Evolutionary conservation across 1,140 invertebrate species (phyloP), one percentile per base, ranked within the genome.

Genomic region (Diprion similis): DNA sequence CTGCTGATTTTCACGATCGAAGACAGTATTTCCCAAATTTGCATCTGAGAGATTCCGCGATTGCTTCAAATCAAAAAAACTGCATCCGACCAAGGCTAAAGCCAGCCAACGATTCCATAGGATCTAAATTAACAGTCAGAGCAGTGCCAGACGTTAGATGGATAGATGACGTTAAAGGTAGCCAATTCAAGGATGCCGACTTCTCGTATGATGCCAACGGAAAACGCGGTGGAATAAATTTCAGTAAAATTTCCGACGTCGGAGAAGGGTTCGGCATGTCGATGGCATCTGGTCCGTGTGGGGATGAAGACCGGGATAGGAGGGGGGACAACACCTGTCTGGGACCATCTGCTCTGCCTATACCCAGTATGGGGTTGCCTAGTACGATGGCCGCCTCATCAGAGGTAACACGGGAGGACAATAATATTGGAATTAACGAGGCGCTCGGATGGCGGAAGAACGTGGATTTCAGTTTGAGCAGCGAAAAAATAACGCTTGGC

Each of bases 1-100:
- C 96, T 0, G 93, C 95, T 0, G 95, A 97, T 82, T 94, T 95
- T 81, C 92, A 93, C 8, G 79, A 83, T 78, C 75, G 78, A 69
- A 75, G 78, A 68, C 71, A 76, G 51, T 79, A 70, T 73, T 77
- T 71, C 51, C 75, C 75, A 15, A 73, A 76, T 77, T 68, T 78
- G 59, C 82, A 87, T 72, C 81, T 85, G 75, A 90, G 83, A 18
- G 86, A 59, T 72, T 71, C 15, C 74, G 70, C 9, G 59, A 68
- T n/a, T 51, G 71, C 84, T 85, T 71, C 81, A 84, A 75, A 75
- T 80, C 18, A 81, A 84, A 8, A 76, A 73, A 68, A 18, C 73
- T 10, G 67, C 75, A 59, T 77, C 76, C 65, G 66, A 73, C 66
- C 66, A 73, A n/a, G 74, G 68, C 47, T 73, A 75, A 73, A 77